Evolutionary conservation across 2,113 vertebrate genomes (phyloP), one percentile per base, ranked within the genome.

Genomic region (Centropus bengalensis): DNA sequence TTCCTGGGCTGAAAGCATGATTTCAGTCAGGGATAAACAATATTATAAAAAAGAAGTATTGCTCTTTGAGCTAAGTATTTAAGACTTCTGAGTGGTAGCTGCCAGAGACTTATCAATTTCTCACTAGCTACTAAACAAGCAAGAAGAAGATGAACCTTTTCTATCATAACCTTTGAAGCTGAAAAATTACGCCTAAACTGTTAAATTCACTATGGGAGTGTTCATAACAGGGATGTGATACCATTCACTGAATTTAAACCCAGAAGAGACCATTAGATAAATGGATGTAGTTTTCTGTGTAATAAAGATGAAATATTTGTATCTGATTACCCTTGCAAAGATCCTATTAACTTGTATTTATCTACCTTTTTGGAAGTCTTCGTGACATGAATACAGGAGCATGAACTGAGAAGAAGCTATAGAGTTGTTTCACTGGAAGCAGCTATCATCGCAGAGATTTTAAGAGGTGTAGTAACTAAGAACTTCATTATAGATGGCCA

Each of bases 221-320:
- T 66, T 88, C 20, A 63, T 45, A 45, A 32, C 66, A 51, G 17
- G 14, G 21, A 84, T 85, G 73, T 83, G 68, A 73, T 49, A 49
- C 9, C 11, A 51, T 80, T 69, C 22, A 38, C 9, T 58, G 63
- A 69, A 73, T 63, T 74, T 70, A 83, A 88, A 76, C 5, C 8
- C 63, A 47, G 82, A 86, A 67, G 15, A 88, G 19, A 76, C 5
- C 30, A 55, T 44, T 59, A 71, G 28, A 55, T 47, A 73, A 78
- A 42, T 16, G 21, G 18, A 22, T 66, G 18, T 15, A 52, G 40
- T 54, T 82, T 92, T 73, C 79, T 80, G 4, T 44, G 36, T 36
- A 86, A 62, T 69, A 80, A 32, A 81, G 32, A 62, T 55, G 12
- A 88, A 86, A 62, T 77, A 66, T 49, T 80, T 92, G 16, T 52